phyloP scores from a whole-genome alignment of 2,888 invertebrate genomes.

The Chloromyia formosa region DNA sequence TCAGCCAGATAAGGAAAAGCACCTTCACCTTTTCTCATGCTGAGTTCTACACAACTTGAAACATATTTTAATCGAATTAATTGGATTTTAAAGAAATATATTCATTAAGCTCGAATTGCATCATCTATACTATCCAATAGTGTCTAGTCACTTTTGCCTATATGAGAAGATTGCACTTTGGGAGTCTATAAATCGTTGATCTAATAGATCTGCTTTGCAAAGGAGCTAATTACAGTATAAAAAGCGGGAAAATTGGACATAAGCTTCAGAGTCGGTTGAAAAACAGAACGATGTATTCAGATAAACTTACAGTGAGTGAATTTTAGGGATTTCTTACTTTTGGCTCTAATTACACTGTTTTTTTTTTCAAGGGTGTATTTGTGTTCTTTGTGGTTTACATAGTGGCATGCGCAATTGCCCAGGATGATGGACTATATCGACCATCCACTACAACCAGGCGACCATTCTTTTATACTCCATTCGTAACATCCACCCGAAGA shows the following conservation, averaged over 20 bases:
- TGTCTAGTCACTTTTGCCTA: constrained; percentile 1
- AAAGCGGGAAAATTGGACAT: not conserved
- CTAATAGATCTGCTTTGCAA: constrained; percentile 25
- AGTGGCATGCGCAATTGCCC: not conserved
- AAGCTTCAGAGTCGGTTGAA: not conserved
- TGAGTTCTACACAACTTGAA: not conserved
- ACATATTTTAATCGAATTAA: constrained; percentile 10
- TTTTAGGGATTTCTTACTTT: not conserved
- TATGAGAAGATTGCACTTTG: not conserved
- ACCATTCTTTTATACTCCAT: not conserved
- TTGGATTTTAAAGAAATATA: not conserved
- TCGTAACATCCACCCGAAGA: constrained; percentile 31
- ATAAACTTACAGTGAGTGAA: not conserved
- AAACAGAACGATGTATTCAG: not conserved
- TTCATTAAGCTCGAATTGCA: not conserved
- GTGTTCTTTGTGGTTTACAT: not conserved
- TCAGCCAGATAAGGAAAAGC: too few species aligned
- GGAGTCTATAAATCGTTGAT: constrained; percentile 1
- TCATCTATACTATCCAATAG: not conserved
- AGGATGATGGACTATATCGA: constrained; percentile 66
- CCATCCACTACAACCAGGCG: constrained; percentile 53
- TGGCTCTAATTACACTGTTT: too few species aligned
- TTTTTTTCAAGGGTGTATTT: not conserved
- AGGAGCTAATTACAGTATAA: constrained; percentile 40
- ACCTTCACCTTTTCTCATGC: not conserved